Evolutionary conservation across 2,888 invertebrate species (phyloP).

Genomic region (Scrobipalpa costella): DNA sequence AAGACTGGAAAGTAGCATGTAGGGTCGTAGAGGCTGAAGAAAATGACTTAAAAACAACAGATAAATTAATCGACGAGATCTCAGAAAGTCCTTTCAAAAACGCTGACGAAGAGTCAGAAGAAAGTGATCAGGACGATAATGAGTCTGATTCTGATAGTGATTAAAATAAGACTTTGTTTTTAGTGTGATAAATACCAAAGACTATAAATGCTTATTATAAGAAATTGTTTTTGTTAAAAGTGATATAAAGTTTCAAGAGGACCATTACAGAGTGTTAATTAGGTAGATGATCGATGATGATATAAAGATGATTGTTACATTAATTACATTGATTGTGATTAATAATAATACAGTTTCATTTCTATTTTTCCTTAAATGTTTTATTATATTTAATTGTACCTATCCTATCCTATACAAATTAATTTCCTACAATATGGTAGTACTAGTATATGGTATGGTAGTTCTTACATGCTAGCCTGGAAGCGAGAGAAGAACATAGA

Average conservation of each 20-base stretch:
- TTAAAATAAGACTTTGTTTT: constrained; percentile 2
- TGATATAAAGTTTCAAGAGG: no score
- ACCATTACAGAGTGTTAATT: no score
- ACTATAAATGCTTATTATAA: constrained; percentile 4
- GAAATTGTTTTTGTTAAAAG: background rate
- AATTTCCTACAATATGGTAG: no score
- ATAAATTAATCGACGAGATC: constrained; percentile 45
- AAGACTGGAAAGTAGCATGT: constrained; percentile 41
- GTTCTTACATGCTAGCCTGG: no score
- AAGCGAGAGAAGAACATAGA: no score
- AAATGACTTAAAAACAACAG: constrained; percentile 42
- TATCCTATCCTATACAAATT: background rate
- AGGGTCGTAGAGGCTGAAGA: constrained; percentile 42
- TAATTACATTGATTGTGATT: background rate
- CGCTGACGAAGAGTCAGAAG: constrained; percentile 39
- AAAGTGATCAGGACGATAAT: constrained; percentile 41
- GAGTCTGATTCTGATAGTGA: constrained; percentile 43
- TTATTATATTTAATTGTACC: background rate
- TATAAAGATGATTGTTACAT: background rate
- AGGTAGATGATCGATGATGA: background rate
- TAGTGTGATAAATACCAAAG: constrained; percentile 5
- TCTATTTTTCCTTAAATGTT: background rate
- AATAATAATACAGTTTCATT: background rate
- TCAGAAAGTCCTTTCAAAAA: constrained; percentile 39
- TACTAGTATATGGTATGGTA: no score